phyloP scores from a whole-genome alignment of 2,888 invertebrate genomes.

The Orthosia cruda region DNA sequence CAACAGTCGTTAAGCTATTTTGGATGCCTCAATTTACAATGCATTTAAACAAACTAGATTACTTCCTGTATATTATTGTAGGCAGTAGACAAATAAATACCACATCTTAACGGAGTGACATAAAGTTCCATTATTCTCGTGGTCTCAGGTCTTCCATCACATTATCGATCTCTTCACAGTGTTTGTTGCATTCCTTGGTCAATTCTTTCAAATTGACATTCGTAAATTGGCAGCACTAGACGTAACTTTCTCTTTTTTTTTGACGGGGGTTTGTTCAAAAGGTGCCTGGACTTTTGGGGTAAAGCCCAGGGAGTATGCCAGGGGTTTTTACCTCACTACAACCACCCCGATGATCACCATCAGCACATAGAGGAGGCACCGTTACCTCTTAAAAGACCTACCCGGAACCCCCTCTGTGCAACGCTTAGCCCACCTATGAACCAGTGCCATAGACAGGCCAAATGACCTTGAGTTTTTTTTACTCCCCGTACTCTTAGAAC shows the following conservation, averaged over 20 bases:
- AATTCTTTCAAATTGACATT: constrained; percentile 9
- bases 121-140: not conserved
- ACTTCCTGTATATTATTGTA: not conserved
- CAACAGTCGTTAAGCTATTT: not conserved
- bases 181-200: not conserved
- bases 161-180: not conserved
- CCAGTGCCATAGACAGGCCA: not conserved
- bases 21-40: not conserved
- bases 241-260: too few species aligned
- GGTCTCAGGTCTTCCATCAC: not conserved
- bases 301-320: too few species aligned
- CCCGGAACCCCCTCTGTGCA: too few species aligned
- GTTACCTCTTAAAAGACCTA: too few species aligned
- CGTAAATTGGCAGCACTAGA: not conserved
- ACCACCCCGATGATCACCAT: too few species aligned
- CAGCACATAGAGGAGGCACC: too few species aligned
- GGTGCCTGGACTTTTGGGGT: too few species aligned
- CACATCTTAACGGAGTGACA: constrained; percentile 20
- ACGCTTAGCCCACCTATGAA: too few species aligned
- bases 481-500: too few species aligned
- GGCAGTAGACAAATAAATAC: constrained; percentile 4
- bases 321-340: too few species aligned
- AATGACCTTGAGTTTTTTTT: too few species aligned
- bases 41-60: not conserved
- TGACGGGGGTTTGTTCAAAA: too few species aligned